Conservation (phyloP, 1,140 invertebrate species). For the Drosophila lowei region DNA sequence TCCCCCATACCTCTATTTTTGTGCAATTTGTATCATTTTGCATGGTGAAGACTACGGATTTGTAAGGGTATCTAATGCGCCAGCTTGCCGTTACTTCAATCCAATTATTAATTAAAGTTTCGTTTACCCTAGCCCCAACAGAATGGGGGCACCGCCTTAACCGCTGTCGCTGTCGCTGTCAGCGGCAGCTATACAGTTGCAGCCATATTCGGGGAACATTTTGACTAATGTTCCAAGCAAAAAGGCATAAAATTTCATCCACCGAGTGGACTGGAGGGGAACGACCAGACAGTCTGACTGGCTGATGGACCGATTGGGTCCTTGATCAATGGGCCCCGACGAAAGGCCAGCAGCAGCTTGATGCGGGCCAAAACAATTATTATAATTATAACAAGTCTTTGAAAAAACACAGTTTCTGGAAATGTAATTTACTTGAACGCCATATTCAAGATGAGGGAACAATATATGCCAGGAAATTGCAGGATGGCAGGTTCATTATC, state of each 20-base stretch:
- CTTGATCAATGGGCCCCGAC: conserved; percentile 29
- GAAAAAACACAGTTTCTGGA: no score
- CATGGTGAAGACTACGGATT: no score
- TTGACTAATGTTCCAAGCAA: conserved; percentile 30
- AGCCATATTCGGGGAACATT: conserved; percentile 37
- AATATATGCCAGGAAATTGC: no score
- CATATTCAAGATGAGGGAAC: no score
- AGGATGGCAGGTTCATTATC: no score
- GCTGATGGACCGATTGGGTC: conserved; percentile 15
- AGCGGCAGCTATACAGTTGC: conserved; percentile 37
- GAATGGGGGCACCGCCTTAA: conserved; percentile 12
- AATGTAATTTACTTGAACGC: no score
- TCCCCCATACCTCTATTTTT: no score
- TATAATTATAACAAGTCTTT: neutral
- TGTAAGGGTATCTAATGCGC: no score
- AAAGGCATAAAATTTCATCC: conserved; percentile 12
- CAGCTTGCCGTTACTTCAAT: conserved; percentile 37
- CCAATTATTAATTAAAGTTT: conserved; percentile 66
- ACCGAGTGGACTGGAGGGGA: conserved; percentile 1
- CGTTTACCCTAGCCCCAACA: conserved; percentile 6
- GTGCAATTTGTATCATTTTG: neutral
- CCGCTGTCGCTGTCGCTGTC: conserved; percentile 19
- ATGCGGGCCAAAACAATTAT: neutral
- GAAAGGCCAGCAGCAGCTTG: no score
- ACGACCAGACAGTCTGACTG: conserved; percentile 15